phyloP scores from a whole-genome alignment of 2,888 invertebrate species.

The Parochlus steinenii region DNA sequence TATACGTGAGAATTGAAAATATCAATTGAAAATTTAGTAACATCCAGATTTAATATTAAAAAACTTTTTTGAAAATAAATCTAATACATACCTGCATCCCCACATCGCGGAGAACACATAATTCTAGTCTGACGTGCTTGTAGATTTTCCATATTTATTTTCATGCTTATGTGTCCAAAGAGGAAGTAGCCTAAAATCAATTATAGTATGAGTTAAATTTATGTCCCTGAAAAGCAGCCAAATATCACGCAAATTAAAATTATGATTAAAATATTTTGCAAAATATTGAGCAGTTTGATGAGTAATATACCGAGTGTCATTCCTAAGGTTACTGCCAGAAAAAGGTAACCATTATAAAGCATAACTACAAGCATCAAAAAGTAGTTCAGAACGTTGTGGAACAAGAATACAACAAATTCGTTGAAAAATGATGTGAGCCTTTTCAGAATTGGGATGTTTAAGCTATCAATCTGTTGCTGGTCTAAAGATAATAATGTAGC shows the following conservation, averaged over 20 bases:
- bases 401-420: constrained; percentile 18
- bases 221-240: too few species aligned
- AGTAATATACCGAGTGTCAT: too few species aligned
- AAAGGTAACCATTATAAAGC: constrained; percentile 52
- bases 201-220: too few species aligned
- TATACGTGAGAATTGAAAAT: too few species aligned
- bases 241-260: too few species aligned
- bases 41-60: too few species aligned
- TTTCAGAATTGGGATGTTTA: constrained; percentile 2
- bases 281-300: too few species aligned
- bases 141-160: constrained; percentile 34
- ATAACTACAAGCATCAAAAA: constrained; percentile 57
- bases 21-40: too few species aligned
- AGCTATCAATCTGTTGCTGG: constrained; percentile 4
- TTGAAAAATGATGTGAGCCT: too few species aligned
- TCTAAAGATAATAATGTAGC: constrained; percentile 16
- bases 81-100: constrained; percentile 17
- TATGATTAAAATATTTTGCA: too few species aligned
- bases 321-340: constrained; percentile 45
- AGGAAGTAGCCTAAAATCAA: constrained; percentile 38
- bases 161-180: constrained; percentile 35
- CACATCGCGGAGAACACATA: constrained; percentile 29
- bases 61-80: too few species aligned
- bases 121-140: constrained; percentile 28
- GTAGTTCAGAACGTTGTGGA: constrained; percentile 43